Conservation (phyloP, 2,888 invertebrate genomes). For the Caradrina clavipalpis region DNA sequence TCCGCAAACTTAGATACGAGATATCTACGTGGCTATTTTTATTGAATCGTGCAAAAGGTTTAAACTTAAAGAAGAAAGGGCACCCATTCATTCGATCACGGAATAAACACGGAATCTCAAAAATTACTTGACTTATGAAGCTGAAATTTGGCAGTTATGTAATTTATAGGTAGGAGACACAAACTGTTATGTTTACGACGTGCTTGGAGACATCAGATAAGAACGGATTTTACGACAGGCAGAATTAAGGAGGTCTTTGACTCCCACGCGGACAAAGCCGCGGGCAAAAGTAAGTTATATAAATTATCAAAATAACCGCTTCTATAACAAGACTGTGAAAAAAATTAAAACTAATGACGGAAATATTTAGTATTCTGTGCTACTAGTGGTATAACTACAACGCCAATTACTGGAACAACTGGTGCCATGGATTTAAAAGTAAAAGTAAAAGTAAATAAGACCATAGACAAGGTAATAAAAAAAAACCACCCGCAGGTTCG, state of each 20-base stretch:
- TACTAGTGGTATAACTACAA: no score
- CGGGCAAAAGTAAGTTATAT: background rate
- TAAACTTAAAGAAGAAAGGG: no score
- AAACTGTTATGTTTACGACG: no score
- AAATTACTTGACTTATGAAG: no score
- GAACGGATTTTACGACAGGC: background rate
- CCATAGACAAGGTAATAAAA: slow-evolving; percentile 22
- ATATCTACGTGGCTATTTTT: slow-evolving; percentile 2
- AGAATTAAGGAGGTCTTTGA: background rate
- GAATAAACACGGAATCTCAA: background rate
- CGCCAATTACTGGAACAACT: slow-evolving; percentile 24
- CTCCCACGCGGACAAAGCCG: background rate
- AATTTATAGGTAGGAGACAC: no score
- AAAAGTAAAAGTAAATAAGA: slow-evolving; percentile 54
- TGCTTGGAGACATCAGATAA: no score
- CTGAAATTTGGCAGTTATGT: no score
- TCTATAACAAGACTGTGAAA: background rate
- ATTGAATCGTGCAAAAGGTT: slow-evolving; percentile 6
- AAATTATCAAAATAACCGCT: background rate
- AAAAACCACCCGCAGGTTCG: slow-evolving; percentile 8
- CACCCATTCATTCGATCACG: no score
- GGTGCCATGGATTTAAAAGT: slow-evolving; percentile 46
- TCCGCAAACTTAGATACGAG: no score
- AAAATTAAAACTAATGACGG: slow-evolving; percentile 18
- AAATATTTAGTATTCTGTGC: slow-evolving; percentile 26